A percentile compares a stretch with the other conserved stretches of the same genome.
Evolutionary conservation across 23 tunicate genomes (phyloP).

Genomic region (Corella eumyota): DNA sequence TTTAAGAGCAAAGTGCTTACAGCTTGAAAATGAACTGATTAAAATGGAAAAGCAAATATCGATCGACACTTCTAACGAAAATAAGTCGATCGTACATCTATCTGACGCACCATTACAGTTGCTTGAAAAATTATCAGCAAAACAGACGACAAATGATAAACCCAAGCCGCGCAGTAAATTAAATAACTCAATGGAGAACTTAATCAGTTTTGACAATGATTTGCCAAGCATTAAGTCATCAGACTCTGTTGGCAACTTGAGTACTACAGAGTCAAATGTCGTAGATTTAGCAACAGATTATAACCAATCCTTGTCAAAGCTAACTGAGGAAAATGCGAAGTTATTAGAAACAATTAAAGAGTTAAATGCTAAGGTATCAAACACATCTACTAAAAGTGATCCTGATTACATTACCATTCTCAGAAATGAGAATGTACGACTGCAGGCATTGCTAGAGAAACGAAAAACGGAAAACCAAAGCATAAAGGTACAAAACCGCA

Average conservation of each 20-base stretch:
- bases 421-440: too few relatives aligned
- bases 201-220: constrained; percentile 19
- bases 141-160: constrained; percentile 2
- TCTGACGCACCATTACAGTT: too few relatives aligned
- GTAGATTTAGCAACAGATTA: background rate
- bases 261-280: constrained; percentile 15
- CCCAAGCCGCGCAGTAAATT: background rate
- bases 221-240: constrained; percentile 2
- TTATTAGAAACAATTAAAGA: constrained; percentile 5
- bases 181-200: constrained; percentile 9
- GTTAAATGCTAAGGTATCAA: background rate
- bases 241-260: constrained; percentile 9
- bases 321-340: constrained; percentile 5
- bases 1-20: constrained; percentile 22
- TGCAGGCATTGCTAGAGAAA: constrained; percentile 17
- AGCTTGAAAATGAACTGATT: constrained; percentile 12
- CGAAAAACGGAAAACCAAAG: constrained; percentile 4
- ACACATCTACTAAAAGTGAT: too few relatives aligned
- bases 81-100: background rate
- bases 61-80: background rate
- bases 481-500: constrained; percentile 30
- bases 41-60: constrained; percentile 8
- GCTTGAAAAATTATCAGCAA: background rate
- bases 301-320: too few relatives aligned
- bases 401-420: too few relatives aligned